Base-by-base conservation (phyloP, 2,888 invertebrate species). In the Lordiphosa andalusiaca region DNA sequence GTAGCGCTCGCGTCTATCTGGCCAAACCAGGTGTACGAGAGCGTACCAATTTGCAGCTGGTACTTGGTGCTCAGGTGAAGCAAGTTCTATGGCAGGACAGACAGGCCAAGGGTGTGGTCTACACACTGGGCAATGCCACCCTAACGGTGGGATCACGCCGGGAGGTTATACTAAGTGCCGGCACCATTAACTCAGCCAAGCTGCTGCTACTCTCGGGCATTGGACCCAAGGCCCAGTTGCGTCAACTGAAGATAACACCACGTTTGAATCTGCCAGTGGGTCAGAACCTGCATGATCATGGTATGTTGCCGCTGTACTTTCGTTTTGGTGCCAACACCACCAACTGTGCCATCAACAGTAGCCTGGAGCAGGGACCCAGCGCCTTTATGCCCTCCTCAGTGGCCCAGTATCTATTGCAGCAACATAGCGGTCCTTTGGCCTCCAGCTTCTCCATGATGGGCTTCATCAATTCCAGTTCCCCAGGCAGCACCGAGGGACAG, bases 201-300 rank as follows among this genome's bases (percentile, higher is more conserved):
- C 6, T 67, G 2, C 30, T 64, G 1, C 49, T 67, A 0, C 33
- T 49, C 10, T 67, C 64, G 1, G 61, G 85, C 3, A 72, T 88
- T 7, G 76, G 81, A 3, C 66, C 86, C 0, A 82, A 84, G 0
- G 72, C 84, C 52, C 36, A 88, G 3, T 59, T 88, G 3, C 72
- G 78, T 65, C 62, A 67, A 0, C 85, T 87, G 6, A 85, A 87
- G 0, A 76, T 88, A 23, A 85, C 84, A n/a, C 75, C 74, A 2
- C 40, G 21, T 0, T 63, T 53, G 7, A 71, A 86, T 38, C 51
- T 88, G 33, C 63, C 67, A 39, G 95, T 95, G 0, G 95, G 95
- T 0, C 91, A 93, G 65, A 94, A 95, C 83, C 90, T 96, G 0
- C 95, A 95, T 86, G 96, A 96, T 84, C 96, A 96, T 84, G 93